Evolutionary conservation across 2,888 invertebrate species (phyloP).

Genomic region (Ptilodon capucinus): DNA sequence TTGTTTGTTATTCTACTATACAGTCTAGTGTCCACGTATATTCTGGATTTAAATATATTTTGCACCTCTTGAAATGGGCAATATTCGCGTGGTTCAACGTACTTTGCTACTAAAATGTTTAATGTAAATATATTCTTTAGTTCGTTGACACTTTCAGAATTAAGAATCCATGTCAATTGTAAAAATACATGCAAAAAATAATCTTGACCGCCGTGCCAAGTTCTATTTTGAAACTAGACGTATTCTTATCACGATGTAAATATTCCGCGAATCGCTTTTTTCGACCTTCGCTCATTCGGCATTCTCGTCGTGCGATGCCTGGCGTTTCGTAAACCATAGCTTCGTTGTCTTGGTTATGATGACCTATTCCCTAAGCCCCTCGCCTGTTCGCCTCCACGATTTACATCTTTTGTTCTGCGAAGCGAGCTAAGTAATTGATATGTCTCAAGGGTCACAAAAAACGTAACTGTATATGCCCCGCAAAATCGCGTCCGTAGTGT

Average conservation of each 20-base stretch:
- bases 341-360: slow-evolving; percentile 3
- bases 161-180: not conserved
- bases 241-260: not conserved
- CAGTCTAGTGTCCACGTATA: not conserved
- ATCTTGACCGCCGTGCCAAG: not conserved
- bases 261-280: slow-evolving; percentile 5
- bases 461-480: slow-evolving; percentile 19
- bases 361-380: slow-evolving; percentile 10
- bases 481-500: slow-evolving; percentile 23
- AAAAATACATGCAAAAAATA: not conserved
- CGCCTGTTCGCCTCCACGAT: slow-evolving; percentile 4
- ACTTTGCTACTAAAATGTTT: not conserved
- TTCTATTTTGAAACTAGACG: not conserved
- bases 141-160: not conserved
- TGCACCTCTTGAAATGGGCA: not conserved
- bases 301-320: slow-evolving; percentile 17
- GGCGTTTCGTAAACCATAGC: slow-evolving; percentile 3
- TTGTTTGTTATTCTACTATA: not conserved
- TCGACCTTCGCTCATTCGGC: slow-evolving; percentile 7
- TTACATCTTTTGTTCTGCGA: slow-evolving; percentile 13
- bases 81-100: not conserved
- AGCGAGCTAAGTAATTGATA: slow-evolving; percentile 24
- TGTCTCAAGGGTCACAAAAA: slow-evolving; percentile 26
- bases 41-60: not conserved
- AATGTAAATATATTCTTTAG: not conserved